Base-by-base conservation (phyloP, 2,113 vertebrate genomes). In the Solenodon paradoxus region DNA sequence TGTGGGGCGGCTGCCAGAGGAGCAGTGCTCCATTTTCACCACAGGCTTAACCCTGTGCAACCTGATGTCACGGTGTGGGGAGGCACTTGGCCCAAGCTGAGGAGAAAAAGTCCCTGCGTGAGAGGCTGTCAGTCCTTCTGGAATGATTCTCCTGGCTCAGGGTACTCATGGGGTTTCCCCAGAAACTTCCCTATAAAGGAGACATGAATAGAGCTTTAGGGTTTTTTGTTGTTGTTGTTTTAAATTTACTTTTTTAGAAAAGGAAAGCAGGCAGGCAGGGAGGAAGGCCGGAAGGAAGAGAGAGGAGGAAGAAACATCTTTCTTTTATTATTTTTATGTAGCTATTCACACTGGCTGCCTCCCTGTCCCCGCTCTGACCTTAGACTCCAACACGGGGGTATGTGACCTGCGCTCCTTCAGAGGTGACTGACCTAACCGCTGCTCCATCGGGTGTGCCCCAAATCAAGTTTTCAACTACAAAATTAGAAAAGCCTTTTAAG, bases 1-100 rank as follows among this genome's bases (percentile, higher is more conserved):
- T 53, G 51, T 17, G 35, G 61, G 53, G 19, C 49, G 17, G 15
- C 74, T 85, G 38, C 90, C 79, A 79, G 49, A 47, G 16, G 89
- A 79, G 74, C 6, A 45, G 49, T 49, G 42, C 15, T 40, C 28
- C 13, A 17, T 2, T 6, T 38, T 71, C 47, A 26, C 86, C 5
- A 10, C 24, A 9, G 63, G 13, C 16, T 88, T 92, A 71, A 68
- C 79, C 64, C 78, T 28, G 30, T 40, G 55, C 0, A 1, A 49
- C 80, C 80, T 6, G 3, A 28, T 3, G 51, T 16, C 3, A 0
- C 2, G 0, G 20, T 66, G 57, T 16, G 26, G 26, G 0, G 59
- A 30, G 53, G 26, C 42, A 42, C 9, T 5, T 30, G 57, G 35
- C 32, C 30, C 69, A 38, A 61, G 20, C 53, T 38, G 68, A 40